phyloP scores from a whole-genome alignment of 1,140 invertebrate genomes.

The Lepidurus couesii region DNA sequence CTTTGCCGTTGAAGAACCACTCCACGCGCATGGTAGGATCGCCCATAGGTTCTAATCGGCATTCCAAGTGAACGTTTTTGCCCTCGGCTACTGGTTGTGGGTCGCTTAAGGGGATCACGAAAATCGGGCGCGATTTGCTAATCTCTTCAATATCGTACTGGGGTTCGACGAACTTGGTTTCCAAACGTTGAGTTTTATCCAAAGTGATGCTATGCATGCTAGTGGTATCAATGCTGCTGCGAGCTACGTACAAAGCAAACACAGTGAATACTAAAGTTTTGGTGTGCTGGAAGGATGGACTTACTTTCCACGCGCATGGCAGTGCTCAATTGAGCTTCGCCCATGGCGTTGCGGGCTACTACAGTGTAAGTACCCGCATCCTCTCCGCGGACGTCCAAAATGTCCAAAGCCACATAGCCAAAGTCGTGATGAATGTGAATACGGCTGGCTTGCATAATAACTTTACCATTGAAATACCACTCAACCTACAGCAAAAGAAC shows the following conservation, averaged over 20 bases:
- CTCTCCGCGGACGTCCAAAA: conserved; percentile 75
- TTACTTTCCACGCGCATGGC: conserved; percentile 72
- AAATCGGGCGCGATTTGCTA: conserved; percentile 85
- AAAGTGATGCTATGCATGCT: conserved; percentile 71
- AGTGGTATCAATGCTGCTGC: conserved; percentile 76
- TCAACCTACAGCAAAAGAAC: conserved; percentile 54
- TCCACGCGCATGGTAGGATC: conserved; percentile 93
- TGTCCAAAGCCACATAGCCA: conserved; percentile 90
- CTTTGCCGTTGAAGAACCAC: conserved; percentile 82
- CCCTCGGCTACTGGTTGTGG: conserved; percentile 81
- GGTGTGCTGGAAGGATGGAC: conserved; percentile 21
- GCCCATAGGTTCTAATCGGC: conserved; percentile 83
- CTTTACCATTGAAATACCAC: conserved; percentile 85
- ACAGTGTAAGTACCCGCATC: conserved; percentile 83
- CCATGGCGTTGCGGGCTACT: conserved; percentile 77
- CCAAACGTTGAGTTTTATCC: conserved; percentile 80
- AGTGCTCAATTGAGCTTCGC: conserved; percentile 72
- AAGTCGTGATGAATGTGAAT: conserved; percentile 92
- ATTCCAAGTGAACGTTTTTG: conserved; percentile 84
- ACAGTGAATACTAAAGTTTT: neutral
- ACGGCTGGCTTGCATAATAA: conserved; percentile 72
- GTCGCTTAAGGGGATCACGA: conserved; percentile 68
- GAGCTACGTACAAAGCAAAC: conserved; percentile 43
- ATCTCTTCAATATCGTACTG: conserved; percentile 87
- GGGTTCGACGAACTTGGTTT: conserved; percentile 77